These are phyloP conservation scores for Erynnis tages DNA, from an alignment of 2,888 invertebrate species.

Conservation along the genomic window DNA sequence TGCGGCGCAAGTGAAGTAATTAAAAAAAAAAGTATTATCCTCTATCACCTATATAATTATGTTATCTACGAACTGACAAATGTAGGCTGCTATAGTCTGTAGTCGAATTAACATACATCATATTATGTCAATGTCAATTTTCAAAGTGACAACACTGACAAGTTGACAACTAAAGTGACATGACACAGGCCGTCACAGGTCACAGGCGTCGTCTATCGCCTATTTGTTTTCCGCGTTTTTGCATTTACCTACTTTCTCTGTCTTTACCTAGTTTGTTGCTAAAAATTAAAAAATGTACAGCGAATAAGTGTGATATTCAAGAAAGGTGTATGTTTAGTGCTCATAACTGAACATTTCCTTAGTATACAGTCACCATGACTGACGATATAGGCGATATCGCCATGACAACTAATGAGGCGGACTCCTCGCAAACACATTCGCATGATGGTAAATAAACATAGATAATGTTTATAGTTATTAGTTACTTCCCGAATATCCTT, in stretches of 20 bases:
- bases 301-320: neutral
- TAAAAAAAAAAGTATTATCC: too few species aligned
- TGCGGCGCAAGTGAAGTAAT: too few species aligned
- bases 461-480: neutral
- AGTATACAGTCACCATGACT: constrained; percentile 35
- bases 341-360: neutral
- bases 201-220: neutral
- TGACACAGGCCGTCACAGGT: too few species aligned
- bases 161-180: neutral
- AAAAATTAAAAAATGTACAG: neutral
- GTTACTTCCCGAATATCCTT: neutral
- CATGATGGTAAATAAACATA: constrained; percentile 71
- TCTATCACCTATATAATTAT: too few species aligned
- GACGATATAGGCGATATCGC: constrained; percentile 63
- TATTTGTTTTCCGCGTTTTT: constrained; percentile 10
- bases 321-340: neutral
- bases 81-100: too few species aligned
- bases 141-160: neutral
- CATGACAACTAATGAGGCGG: constrained; percentile 63
- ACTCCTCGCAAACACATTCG: constrained; percentile 66
- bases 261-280: neutral
- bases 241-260: neutral
- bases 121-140: neutral
- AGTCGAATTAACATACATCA: too few species aligned
- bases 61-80: too few species aligned